Base-by-base conservation (phyloP, 1,140 invertebrate genomes). In the Magallana gigas region DNA sequence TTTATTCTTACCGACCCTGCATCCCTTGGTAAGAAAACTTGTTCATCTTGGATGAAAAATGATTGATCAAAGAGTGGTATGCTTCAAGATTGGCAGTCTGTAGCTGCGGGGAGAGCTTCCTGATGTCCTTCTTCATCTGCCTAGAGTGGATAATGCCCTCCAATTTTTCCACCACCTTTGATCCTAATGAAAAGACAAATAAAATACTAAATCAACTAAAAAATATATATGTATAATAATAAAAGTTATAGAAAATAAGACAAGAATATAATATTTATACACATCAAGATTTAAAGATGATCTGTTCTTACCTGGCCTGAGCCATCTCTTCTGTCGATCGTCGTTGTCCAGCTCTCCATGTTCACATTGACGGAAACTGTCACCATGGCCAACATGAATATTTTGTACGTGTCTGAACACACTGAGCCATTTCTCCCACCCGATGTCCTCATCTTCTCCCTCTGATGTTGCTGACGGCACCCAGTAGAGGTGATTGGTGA, bases 11-110 rank as follows among this genome's bases (percentile, higher is more conserved):
- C 90, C 89, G 81, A 83, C 71, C 58, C 11, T 57, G 57, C 89
- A 89, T 87, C 76, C 87, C 87, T 56, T 88, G 68, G 60, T 81
- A 88, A 1, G 87, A 86, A 71, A 91, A 91, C 3, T 64, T 59
- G 57, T 85, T 85, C 89, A 88, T 89, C 18, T 91, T 91, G 1
- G 90, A 87, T 12, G 90, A 89, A 87, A 91, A 91, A 36, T 91
- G 90, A 29, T 89, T 88, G 11, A 88, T 57, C 1, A 91, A 60
- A 11, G 62, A 76, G 76, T 91, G 90, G 36, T 82, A 91, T 12
- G 68, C 85, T 60, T 91, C 90, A 8, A 90, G 48, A 23, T 14
- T 36, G 29, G 89, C 87, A 36, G 90, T 91, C 81, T 90, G 89
- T 11, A 85, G 57, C 7, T 83, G 58, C 76, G 89, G 62, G 4